phyloP scores from a whole-genome alignment of 2,888 invertebrate genomes.

The Eristalis pertinax region DNA sequence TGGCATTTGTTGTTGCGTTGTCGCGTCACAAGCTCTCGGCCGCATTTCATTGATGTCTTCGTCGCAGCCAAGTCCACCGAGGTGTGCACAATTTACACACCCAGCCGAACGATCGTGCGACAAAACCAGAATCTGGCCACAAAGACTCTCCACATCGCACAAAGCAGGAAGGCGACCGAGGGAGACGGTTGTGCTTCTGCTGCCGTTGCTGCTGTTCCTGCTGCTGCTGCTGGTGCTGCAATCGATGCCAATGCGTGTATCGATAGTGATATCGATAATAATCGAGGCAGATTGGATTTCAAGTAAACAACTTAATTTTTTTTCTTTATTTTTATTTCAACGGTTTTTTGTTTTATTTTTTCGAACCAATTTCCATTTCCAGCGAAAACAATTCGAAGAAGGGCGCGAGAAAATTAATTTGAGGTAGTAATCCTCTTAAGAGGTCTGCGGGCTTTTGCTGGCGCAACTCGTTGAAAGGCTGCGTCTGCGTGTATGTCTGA shows the following conservation, averaged over 20 bases:
- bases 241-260: slow-evolving; percentile 71
- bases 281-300: slow-evolving; percentile 70
- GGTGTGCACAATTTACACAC: slow-evolving; percentile 72
- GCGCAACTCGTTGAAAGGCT: neutral
- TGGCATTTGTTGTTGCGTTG: slow-evolving; percentile 67
- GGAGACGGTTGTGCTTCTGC: slow-evolving; percentile 54
- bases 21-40: slow-evolving; percentile 59
- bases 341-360: neutral
- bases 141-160: slow-evolving; percentile 31
- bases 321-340: neutral
- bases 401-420: slow-evolving; percentile 52
- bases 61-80: slow-evolving; percentile 56
- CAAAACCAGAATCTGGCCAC: slow-evolving; percentile 68
- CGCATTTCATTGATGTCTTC: slow-evolving; percentile 71
- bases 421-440: slow-evolving; percentile 63
- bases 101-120: slow-evolving; percentile 67
- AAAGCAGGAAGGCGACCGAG: slow-evolving; percentile 59
- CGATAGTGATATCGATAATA: slow-evolving; percentile 72
- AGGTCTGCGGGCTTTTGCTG: slow-evolving; percentile 31
- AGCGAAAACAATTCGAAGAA: slow-evolving; percentile 41
- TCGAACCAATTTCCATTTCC: slow-evolving; percentile 17
- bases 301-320: slow-evolving; percentile 67
- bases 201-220: neutral
- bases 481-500: neutral
- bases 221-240: slow-evolving; percentile 41